Evolutionary conservation across 2,113 vertebrate species (phyloP), one percentile per base, ranked within the genome.

Genomic region (Odocoileus hemionus): DNA sequence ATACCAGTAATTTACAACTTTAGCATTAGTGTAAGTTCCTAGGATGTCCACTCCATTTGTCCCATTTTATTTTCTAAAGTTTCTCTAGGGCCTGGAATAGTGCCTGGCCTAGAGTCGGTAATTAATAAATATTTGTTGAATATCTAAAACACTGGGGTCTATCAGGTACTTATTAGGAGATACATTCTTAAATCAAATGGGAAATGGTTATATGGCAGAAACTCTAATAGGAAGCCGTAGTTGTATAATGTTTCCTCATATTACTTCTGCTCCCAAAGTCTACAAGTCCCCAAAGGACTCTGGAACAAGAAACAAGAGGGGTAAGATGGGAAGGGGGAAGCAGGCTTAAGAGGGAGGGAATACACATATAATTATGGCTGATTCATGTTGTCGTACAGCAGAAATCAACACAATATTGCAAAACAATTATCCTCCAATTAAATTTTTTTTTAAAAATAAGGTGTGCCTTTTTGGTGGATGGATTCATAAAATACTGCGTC

Each of bases 1-100:
- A 96, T 30, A 57, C 60, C 14, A 15, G 58, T 94, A 89, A 98
- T 92, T 94, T 84, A 94, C 50, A 94, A 94, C 21, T 89, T 70
- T 80, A 91, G 67, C 50, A 80, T 80, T 93, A 74, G 43, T 43
- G 52, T 39, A n/a, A 79, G 45, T 85, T 36, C 88, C 57, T 57
- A 93, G 33, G n/a, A 83, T 74, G 6, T 58, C 67, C 39, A 55
- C 19, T 86, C n/a, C 70, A 55, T 76, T 61, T 87, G 50, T 70
- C 16, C 28, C 67, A 10, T 84, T 94, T 86, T 78, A 96, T 93
- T 90, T 43, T 39, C 70, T 86, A 30, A 91, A 80, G 39, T 57
- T 86, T 43, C 39, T 58, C 70, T 52, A 91, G 74, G 23, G 64
- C 45, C 39, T 85, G 83, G 61, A 80, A 67, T n/a, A 89, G 21